phyloP scores from a whole-genome alignment of 2,113 vertebrate genomes.

The Hemicordylus capensis region DNA sequence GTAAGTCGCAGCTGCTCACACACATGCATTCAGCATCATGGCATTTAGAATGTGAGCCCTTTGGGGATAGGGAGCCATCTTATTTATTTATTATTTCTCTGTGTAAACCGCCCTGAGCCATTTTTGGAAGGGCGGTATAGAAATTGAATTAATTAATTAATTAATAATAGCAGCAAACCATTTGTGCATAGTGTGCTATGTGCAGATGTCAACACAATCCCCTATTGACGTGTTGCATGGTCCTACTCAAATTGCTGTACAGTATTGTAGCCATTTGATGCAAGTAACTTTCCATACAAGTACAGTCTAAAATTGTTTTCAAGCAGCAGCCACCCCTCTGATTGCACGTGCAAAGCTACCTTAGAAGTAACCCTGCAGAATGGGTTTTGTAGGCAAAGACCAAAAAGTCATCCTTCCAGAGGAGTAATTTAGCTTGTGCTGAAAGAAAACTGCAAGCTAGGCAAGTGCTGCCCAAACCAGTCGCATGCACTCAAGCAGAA shows the following conservation, averaged over 20 bases:
- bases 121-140: no score
- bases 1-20: background rate
- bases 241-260: background rate
- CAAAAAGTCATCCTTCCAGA: conserved; percentile 18
- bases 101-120: no score
- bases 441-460: conserved; percentile 25
- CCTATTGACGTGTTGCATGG: background rate
- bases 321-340: background rate
- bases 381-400: background rate
- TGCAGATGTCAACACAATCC: no score
- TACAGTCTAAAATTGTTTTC: background rate
- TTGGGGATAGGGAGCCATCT: no score
- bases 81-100: no score
- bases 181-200: no score
- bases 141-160: no score
- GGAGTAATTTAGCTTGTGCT: conserved; percentile 2
- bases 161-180: no score
- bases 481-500: background rate
- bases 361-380: background rate
- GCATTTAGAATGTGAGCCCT: no score
- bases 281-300: background rate
- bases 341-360: background rate
- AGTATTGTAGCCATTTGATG: background rate
- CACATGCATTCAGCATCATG: background rate
- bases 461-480: background rate